Conservation (phyloP, 2,888 invertebrate species). For the Taenaris catops region DNA sequence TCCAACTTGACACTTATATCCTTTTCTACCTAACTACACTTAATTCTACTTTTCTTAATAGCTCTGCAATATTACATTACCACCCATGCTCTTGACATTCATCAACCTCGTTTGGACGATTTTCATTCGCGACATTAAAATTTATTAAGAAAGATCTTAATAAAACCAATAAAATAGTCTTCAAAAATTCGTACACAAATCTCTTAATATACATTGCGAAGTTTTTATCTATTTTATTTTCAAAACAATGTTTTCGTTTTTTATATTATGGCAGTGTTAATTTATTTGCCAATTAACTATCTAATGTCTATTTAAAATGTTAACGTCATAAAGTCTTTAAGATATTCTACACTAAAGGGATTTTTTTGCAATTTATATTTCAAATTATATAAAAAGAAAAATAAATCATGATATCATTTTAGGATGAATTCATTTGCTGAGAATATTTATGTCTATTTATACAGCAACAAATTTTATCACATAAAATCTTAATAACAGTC, state of each 20-base stretch:
- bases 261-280: slow-evolving; percentile 66
- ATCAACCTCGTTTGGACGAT: slow-evolving; percentile 48
- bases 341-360: slow-evolving; percentile 18
- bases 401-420: slow-evolving; percentile 38
- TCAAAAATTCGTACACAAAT: slow-evolving; percentile 71
- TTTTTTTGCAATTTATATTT: slow-evolving; percentile 9
- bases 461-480: slow-evolving; percentile 70
- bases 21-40: slow-evolving; percentile 32
- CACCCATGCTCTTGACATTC: slow-evolving; percentile 22
- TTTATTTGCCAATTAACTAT: slow-evolving; percentile 30
- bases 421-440: slow-evolving; percentile 36
- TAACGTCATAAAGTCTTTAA: slow-evolving; percentile 23
- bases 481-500: slow-evolving; percentile 68
- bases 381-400: slow-evolving; percentile 9
- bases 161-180: slow-evolving; percentile 62
- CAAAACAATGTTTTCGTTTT: slow-evolving; percentile 42
- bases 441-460: slow-evolving; percentile 49
- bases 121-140: slow-evolving; percentile 34
- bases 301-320: slow-evolving; percentile 25
- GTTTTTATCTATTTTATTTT: slow-evolving; percentile 38
- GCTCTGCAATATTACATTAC: slow-evolving; percentile 20
- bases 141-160: slow-evolving; percentile 38
- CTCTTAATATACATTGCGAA: slow-evolving; percentile 45
- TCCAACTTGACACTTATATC: slow-evolving; percentile 38
- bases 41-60: slow-evolving; percentile 27